These are phyloP conservation scores for Rhabdornis inornatus DNA, from an alignment of 2,113 vertebrate species.

Conservation along the genomic window DNA sequence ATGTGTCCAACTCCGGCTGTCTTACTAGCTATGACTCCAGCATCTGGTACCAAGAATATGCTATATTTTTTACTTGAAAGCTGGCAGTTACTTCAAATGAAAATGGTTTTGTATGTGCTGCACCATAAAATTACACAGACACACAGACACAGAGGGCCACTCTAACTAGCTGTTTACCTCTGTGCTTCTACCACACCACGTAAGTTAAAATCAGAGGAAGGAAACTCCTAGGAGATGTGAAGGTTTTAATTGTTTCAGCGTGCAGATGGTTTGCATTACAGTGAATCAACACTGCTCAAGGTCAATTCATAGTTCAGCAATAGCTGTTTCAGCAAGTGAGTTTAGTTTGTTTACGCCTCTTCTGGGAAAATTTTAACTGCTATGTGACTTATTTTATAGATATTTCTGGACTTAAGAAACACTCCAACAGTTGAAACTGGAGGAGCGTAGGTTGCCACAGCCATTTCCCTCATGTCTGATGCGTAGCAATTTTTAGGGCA, in stretches of 20 bases:
- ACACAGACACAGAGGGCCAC: background rate
- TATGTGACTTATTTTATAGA: background rate
- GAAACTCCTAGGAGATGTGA: conserved; percentile 74
- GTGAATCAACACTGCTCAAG: conserved; percentile 42
- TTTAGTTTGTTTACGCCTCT: conserved; percentile 25
- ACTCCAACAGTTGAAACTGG: conserved; percentile 20
- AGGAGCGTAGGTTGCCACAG: background rate
- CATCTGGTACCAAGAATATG: background rate
- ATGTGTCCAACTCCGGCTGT: background rate
- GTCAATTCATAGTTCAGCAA: conserved; percentile 50
- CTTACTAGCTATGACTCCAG: background rate
- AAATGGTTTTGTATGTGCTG: background rate
- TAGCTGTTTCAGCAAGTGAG: background rate
- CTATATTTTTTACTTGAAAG: conserved; percentile 25
- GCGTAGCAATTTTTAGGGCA: conserved; percentile 33
- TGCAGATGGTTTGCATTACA: conserved; percentile 74
- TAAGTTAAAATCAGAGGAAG: conserved; percentile 78
- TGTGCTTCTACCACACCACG: conserved; percentile 26
- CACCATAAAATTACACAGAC: conserved; percentile 39
- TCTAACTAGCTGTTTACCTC: conserved; percentile 56
- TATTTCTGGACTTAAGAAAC: background rate
- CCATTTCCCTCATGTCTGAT: background rate
- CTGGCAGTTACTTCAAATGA: background rate
- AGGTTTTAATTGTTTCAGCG: conserved; percentile 66
- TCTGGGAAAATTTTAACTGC: conserved; percentile 18